Evolutionary conservation across 2,888 invertebrate species (phyloP).

Genomic region (Gerosis bhagava): DNA sequence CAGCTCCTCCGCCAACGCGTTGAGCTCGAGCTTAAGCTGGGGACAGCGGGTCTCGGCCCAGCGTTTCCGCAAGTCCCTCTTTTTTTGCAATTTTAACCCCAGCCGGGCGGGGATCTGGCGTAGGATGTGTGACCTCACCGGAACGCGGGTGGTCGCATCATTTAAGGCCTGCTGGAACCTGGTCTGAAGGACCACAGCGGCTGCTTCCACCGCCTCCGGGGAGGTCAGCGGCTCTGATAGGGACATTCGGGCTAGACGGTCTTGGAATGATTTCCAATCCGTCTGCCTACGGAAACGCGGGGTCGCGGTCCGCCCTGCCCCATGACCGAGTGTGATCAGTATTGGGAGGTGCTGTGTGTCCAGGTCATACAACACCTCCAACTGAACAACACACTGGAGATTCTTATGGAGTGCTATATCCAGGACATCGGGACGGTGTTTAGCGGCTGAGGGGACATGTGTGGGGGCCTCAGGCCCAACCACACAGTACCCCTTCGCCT

Average conservation of each 20-base stretch:
- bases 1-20: neutral
- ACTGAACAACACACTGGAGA: neutral
- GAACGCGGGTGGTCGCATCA: neutral
- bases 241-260: neutral
- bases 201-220: neutral
- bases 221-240: neutral
- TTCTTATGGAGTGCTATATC: neutral
- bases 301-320: neutral
- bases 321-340: constrained; percentile 1
- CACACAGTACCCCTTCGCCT: neutral
- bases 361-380: constrained; percentile 6
- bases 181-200: neutral
- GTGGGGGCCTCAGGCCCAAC: neutral
- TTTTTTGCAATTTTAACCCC: neutral
- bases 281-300: neutral
- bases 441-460: neutral
- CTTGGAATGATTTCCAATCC: neutral
- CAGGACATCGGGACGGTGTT: neutral
- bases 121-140: neutral
- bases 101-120: constrained; percentile 1
- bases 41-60: constrained; percentile 1
- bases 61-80: neutral
- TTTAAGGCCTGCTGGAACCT: no score
- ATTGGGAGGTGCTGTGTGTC: constrained; percentile 7
- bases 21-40: neutral